phyloP scores from a whole-genome alignment of 2,888 invertebrate genomes.

The Idaea biselata region DNA sequence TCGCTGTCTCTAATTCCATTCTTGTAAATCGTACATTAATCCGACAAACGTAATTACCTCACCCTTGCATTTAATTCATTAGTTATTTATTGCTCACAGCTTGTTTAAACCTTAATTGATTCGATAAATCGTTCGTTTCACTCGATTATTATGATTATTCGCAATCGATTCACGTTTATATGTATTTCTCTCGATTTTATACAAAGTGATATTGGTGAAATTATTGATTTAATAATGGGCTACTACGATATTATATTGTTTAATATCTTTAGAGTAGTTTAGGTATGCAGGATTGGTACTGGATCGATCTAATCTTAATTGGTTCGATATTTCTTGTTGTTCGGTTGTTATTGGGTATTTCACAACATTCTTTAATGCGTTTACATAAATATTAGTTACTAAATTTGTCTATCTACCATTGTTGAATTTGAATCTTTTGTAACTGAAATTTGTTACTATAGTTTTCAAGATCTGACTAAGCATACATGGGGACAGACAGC shows the following conservation, averaged over 20 bases:
- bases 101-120: not conserved
- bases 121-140: not conserved
- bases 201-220: not conserved
- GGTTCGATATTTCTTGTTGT: constrained; percentile 4
- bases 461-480: no score
- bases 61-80: not conserved
- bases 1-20: not conserved
- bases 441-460: no score
- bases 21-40: not conserved
- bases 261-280: not conserved
- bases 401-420: not conserved
- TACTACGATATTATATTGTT: not conserved
- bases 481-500: no score
- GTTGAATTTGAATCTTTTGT: not conserved
- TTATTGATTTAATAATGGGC: not conserved
- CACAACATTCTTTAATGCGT: not conserved
- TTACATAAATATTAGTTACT: not conserved
- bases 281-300: not conserved
- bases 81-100: not conserved
- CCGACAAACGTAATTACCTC: not conserved
- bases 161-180: not conserved
- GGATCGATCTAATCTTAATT: not conserved
- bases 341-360: constrained; percentile 1
- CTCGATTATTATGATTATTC: not conserved
- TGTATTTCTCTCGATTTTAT: not conserved